phyloP scores from a whole-genome alignment of 2,797 vertebrate genomes.

The Trematomus bernacchii region DNA sequence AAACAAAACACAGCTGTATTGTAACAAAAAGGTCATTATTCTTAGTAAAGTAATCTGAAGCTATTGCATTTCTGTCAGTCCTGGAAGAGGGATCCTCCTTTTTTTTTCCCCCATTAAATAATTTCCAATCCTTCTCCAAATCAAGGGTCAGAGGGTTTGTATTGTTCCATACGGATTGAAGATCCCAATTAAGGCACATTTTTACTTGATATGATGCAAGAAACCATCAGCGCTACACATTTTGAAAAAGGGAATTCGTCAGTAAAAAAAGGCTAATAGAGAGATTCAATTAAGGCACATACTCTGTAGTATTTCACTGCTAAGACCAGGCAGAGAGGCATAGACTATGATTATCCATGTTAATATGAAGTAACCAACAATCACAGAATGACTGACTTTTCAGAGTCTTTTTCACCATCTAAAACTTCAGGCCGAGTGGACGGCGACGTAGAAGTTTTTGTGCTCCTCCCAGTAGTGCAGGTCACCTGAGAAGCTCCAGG shows the following conservation, averaged over 20 bases:
- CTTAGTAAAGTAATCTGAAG: not conserved
- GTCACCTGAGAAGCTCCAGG: slow-evolving; percentile 81
- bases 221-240: not conserved
- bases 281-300: slow-evolving; percentile 21
- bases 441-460: slow-evolving; percentile 80
- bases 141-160: not conserved
- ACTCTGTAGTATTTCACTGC: not conserved
- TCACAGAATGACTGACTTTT: not conserved
- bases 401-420: slow-evolving; percentile 2
- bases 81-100: not conserved
- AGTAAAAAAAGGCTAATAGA: not conserved
- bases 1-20: not conserved
- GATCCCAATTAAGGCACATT: not conserved
- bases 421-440: slow-evolving; percentile 80
- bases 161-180: not conserved
- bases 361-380: slow-evolving; percentile 5
- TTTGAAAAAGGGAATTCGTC: not conserved
- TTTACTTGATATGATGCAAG: not conserved
- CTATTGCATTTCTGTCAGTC: not conserved
- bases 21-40: not conserved
- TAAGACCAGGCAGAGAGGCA: slow-evolving; percentile 7
- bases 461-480: slow-evolving; percentile 84
- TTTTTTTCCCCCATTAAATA: too few relatives aligned
- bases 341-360: slow-evolving; percentile 10
- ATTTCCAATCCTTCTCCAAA: not conserved